phyloP scores from a whole-genome alignment of 1,140 invertebrate species.

The Diorhabda carinulata region DNA sequence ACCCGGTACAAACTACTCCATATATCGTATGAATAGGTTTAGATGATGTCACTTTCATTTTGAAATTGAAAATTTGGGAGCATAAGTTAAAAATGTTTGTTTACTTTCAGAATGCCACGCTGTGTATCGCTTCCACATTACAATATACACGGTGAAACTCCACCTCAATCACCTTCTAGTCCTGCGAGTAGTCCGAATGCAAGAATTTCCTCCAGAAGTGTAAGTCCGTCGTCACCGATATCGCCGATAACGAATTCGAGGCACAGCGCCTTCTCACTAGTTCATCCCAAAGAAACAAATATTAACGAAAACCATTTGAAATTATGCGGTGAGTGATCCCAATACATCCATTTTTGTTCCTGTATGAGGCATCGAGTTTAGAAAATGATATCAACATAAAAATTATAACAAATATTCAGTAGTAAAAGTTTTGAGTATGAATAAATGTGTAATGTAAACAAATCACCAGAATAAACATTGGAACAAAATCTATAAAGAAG shows the following conservation, averaged over 20 bases:
- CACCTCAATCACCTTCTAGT: slow-evolving; percentile 34
- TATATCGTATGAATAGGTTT: no score
- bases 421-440: no score
- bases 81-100: slow-evolving; percentile 17
- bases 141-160: slow-evolving; percentile 27
- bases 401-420: no score
- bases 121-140: slow-evolving; percentile 37
- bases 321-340: slow-evolving; percentile 17
- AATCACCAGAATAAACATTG: no score
- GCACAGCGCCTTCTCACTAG: slow-evolving; percentile 47
- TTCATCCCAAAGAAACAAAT: slow-evolving; percentile 44
- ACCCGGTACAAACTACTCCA: no score
- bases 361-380: no score
- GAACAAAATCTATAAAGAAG: no score
- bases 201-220: slow-evolving; percentile 40
- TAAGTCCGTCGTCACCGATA: slow-evolving; percentile 43
- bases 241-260: slow-evolving; percentile 33
- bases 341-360: no score
- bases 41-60: no score
- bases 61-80: neutral
- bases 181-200: slow-evolving; percentile 39
- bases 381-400: no score
- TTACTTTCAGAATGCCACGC: slow-evolving; percentile 44
- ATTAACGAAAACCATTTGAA: slow-evolving; percentile 29
- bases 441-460: no score